Percentiles rank a stretch among this genome's conserved stretches.
These are phyloP conservation scores for Liasis olivaceus DNA, from an alignment of 2,797 vertebrate species.

Conservation along the genomic window DNA sequence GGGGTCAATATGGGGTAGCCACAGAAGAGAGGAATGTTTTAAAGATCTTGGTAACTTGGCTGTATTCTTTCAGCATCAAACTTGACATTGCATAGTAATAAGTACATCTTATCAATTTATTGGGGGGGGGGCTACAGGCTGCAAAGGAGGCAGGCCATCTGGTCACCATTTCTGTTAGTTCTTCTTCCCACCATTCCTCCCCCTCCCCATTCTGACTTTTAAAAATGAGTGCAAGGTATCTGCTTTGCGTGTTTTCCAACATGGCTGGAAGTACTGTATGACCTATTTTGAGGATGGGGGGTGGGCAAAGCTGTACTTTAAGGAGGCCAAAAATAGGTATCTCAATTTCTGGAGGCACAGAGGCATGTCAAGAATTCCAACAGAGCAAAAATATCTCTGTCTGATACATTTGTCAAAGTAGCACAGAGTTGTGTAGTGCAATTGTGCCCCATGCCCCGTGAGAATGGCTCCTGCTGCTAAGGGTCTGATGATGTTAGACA, in stretches of 20 bases:
- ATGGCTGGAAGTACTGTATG: neutral
- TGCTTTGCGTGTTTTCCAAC: neutral
- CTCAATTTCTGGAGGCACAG: too few species aligned
- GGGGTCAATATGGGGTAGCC: neutral
- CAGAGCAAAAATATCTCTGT: too few species aligned
- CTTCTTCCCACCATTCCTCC: neutral
- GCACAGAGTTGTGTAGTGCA: too few species aligned
- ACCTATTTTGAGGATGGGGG: neutral
- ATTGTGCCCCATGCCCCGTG: too few species aligned
- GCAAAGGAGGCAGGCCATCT: neutral
- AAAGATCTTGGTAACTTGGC: neutral
- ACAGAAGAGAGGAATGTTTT: neutral
- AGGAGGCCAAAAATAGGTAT: too few species aligned
- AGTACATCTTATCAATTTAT: constrained; percentile 8
- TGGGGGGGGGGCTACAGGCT: neutral
- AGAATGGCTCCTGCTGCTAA: too few species aligned
- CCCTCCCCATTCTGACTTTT: neutral
- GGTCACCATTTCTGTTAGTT: constrained; percentile 12
- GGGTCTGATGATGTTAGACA: too few species aligned
- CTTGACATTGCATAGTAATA: neutral
- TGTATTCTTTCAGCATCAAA: constrained; percentile 6
- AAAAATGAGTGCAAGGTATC: neutral
- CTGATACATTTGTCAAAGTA: too few species aligned
- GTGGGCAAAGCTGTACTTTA: neutral
- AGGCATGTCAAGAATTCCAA: too few species aligned